Evolutionary conservation across 2,113 vertebrate species (phyloP), one percentile per base, ranked within the genome.

Genomic region (Actinemys pallida): DNA sequence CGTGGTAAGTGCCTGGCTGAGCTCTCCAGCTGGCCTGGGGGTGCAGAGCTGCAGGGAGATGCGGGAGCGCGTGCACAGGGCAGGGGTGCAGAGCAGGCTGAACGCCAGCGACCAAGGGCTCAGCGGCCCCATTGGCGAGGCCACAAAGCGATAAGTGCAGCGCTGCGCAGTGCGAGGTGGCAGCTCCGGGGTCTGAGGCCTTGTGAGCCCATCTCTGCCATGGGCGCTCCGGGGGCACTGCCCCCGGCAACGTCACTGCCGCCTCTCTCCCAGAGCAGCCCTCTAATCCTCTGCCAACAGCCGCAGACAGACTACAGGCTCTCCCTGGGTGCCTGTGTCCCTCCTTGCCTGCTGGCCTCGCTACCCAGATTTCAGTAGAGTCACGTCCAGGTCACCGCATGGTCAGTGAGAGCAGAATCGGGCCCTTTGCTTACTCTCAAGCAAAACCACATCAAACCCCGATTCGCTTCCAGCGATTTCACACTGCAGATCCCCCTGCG

Each of bases 1-100:
- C 99, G 97, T 3, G 98, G 99, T 99, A 93, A 98, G 99, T 98
- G 97, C 0, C 8, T n/a, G 25, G 10, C 25, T 10, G 5, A 2
- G n/a, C 39, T 10, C 13, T 31, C 35, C 13, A 5, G 14, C 52
- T 84, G 72, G 13, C 25, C 42, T 25, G n/a, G 50, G 35, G 31
- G 56, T 4, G 56, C 56, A 25, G 54, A 56, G n/a, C 19, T n/a
- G 59, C 31, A 75, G 72, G 4, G 39, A 42, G 16, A 39, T 25
- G 20, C 5, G 78, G 3, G 19, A 54, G 53, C 19, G 6, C 53
- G 7, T 10, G 75, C 75, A 17, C 75, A 45, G 22, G 78, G 42
- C 47, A 14, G 45, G 25, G 42, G 24, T 8, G 45, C 80, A 20
- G 80, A n/a, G 29, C 31, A 53, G 47, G 4, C 17, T 42, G n/a